Evolutionary conservation across 2,888 invertebrate genomes (phyloP), one percentile per base, ranked within the genome.

Genomic region (Erebia epiphron): DNA sequence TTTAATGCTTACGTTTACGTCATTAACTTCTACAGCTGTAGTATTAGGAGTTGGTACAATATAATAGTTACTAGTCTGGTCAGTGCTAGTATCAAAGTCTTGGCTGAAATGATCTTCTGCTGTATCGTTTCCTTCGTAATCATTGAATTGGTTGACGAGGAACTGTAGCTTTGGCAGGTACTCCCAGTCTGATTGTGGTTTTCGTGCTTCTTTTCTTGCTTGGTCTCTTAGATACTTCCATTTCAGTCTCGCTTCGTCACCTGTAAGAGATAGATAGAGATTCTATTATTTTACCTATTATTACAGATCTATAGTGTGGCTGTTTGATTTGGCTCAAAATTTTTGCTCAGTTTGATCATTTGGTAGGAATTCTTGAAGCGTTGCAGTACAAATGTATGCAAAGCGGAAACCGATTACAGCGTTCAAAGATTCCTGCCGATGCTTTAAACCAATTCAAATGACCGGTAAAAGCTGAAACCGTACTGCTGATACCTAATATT

Each of bases 201-300:
- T 93, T 0, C 93, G 78, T 16, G 88, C 88, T 79, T 93, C 93
- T 69, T 92, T 92, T 26, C 93, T 82, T 0, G 92, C 92, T 80
- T 92, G 92, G 73, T 93, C 93, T 70, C 93, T 80, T 43, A 93
- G 84, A 73, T 92, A 92, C 62, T 93, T 93, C 93, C 93, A 93
- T 83, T 93, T 93, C 0, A 92, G 76, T 75, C 93, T 81, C 3
- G 92, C 93, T 82, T 93, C 92, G 71, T 92, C 92, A 67, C 92
- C 92, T 93, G 84, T 7, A 85, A 84, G 62, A 35, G 13, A 57
- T 14, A 26, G 54, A 56, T 8, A 52, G n/a, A 52, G 16, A n/a
- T 52, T 52, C 9, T n/a, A 16, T 49, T 49, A 49, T n/a, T n/a
- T n/a, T n/a, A n/a, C n/a, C n/a, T n/a, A n/a, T 14, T 49, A 14